These are phyloP conservation scores for Cyrtorhinus lividipennis DNA, from an alignment of 1,140 invertebrate genomes.

Conservation along the genomic window DNA sequence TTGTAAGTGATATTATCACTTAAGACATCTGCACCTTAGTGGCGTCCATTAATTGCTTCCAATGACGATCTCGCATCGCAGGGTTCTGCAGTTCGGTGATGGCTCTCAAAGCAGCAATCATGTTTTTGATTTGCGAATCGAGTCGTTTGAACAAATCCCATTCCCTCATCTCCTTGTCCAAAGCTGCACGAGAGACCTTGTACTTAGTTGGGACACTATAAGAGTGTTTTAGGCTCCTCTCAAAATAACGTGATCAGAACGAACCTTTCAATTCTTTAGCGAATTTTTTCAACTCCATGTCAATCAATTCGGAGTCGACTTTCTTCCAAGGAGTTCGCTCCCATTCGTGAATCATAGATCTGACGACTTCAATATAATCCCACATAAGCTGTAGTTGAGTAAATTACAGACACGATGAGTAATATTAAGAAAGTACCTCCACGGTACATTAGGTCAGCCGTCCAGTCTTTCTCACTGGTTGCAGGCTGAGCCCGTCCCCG, in stretches of 20 bases:
- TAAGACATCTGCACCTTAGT: conserved; percentile 43
- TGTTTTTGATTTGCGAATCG: conserved; percentile 64
- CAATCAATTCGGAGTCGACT: conserved; percentile 86
- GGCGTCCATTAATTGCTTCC: conserved; percentile 81
- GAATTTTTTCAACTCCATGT: conserved; percentile 85
- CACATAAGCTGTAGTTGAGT: conserved; percentile 47
- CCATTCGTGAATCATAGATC: conserved; percentile 73
- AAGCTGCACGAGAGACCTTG: conserved; percentile 32
- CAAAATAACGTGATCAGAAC: too few relatives aligned
- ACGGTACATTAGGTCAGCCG: too few relatives aligned
- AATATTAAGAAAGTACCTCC: too few relatives aligned
- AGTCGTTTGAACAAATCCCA: conserved; percentile 62
- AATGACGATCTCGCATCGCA: conserved; percentile 81
- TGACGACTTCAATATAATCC: conserved; percentile 76
- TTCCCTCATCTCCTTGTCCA: conserved; percentile 74
- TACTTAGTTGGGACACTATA: too few relatives aligned
- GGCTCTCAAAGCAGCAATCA: conserved; percentile 71
- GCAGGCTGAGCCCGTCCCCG: neutral
- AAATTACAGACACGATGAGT: too few relatives aligned
- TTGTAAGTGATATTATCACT: neutral
- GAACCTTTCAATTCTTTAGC: conserved; percentile 64
- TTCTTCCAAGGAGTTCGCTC: conserved; percentile 83
- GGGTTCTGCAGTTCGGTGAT: conserved; percentile 89
- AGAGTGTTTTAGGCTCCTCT: neutral
- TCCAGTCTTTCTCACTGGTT: too few relatives aligned